Evolutionary conservation across 1,140 invertebrate species (phyloP).

Genomic region (Sycobia sp.): DNA sequence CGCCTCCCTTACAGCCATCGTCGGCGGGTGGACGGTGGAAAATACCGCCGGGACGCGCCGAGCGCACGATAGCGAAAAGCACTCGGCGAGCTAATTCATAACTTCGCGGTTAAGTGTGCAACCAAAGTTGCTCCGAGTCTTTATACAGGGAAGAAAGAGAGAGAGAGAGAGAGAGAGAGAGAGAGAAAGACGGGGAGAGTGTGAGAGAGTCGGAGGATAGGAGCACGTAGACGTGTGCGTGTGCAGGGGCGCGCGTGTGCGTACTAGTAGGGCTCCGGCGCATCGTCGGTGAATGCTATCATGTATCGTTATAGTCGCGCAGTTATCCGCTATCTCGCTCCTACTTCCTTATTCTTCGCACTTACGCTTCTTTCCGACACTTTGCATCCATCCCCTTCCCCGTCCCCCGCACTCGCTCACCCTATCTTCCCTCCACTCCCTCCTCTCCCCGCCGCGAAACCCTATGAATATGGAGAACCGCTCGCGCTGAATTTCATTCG

Average conservation of each 20-base stretch:
- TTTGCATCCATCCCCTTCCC: neutral
- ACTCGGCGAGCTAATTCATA: slow-evolving; percentile 32
- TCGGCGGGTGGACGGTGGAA: too few relatives aligned
- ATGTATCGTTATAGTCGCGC: slow-evolving; percentile 28
- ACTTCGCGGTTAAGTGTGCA: slow-evolving; percentile 21
- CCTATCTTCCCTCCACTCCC: neutral
- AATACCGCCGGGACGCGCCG: neutral
- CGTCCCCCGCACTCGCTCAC: neutral
- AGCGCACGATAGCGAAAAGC: slow-evolving; percentile 25
- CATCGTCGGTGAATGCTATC: slow-evolving; percentile 19
- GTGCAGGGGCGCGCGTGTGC: neutral
- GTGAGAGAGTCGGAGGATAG: too few relatives aligned
- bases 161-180: too few relatives aligned
- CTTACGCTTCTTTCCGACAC: slow-evolving; percentile 28
- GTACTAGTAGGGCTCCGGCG: neutral
- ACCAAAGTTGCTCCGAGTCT: slow-evolving; percentile 27
- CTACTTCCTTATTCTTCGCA: slow-evolving; percentile 33
- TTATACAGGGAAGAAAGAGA: slow-evolving; percentile 3
- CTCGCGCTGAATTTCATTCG: slow-evolving; percentile 20
- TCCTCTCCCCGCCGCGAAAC: too few relatives aligned
- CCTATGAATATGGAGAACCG: slow-evolving; percentile 15
- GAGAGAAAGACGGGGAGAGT: too few relatives aligned
- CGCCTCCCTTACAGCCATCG: too few relatives aligned
- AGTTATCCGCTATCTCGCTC: slow-evolving; percentile 29
- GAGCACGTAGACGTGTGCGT: neutral